Base-by-base conservation (phyloP, 2,888 invertebrate species). In the Brenthis hecate region DNA sequence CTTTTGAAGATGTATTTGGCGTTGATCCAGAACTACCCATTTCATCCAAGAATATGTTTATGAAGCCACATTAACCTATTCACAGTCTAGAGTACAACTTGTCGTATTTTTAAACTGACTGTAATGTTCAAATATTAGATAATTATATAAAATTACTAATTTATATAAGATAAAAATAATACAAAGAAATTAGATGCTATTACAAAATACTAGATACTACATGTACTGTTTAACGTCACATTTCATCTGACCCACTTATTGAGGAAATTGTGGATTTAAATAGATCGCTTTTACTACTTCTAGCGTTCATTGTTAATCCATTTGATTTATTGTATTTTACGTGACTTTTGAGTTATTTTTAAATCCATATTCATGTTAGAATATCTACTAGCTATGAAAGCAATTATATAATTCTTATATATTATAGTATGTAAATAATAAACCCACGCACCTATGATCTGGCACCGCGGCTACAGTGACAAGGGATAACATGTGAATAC, bases 391-490 rank as follows among this genome's bases (percentile, higher is more conserved):
- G 2, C 3, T 43, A 8, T 43, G 8, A 43, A 43, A 2, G n/a
- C 28, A 28, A n/a, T 36, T 11, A 13, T 23, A 4, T 6, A 36
- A 16, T n/a, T 28, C 0, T 28, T 28, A 51, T 3, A 6, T 32
- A 1, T 43, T 6, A 16, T 13, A n/a, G 13, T 13, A 14, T 48
- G 47, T 50, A 51, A 1, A 60, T 53, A 50, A 47, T 11, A 32
- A 19, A 11, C 5, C 19, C 16, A 70, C 60, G 50, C 87, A 94
- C 92, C 93, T 90, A 87, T 97, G 96, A 54, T 95, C 95, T 1
- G 97, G 97, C 61, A 96, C 95, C 14, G 96, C 96, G 1, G 96
- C 96, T 0, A 97, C 96, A 0, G 96, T 97, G 13, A 96, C 95
- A 67, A 97, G 85, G 0, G 96, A 96, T 72, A 97, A 85, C 97